Conservation (phyloP, 2,888 invertebrate genomes). For the Apodemia zela region DNA sequence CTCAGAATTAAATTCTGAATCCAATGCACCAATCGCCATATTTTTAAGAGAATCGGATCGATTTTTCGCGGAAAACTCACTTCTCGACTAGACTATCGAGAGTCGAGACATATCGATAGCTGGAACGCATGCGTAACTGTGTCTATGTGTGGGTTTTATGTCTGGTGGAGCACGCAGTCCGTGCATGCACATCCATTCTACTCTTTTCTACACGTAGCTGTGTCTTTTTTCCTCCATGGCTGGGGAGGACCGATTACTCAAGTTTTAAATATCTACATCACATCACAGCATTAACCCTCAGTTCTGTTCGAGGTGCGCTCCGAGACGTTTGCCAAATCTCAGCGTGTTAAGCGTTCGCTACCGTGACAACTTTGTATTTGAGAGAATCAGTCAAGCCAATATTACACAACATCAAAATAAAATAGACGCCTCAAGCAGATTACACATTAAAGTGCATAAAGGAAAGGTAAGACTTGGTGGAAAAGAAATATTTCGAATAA, state of each 20-base stretch:
- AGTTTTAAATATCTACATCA: slow-evolving; percentile 69
- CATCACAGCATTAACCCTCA: slow-evolving; percentile 58
- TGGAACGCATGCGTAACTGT: slow-evolving; percentile 65
- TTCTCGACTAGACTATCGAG: no score
- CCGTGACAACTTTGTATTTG: slow-evolving; percentile 50
- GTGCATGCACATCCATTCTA: slow-evolving; percentile 59
- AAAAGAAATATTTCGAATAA: slow-evolving; percentile 1
- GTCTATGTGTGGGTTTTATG: slow-evolving; percentile 55
- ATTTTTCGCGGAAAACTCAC: no score
- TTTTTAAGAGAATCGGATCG: no score
- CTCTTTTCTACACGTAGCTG: slow-evolving; percentile 49
- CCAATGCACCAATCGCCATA: no score
- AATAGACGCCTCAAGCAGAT: not conserved
- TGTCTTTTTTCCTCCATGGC: slow-evolving; percentile 44
- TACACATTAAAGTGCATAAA: not conserved
- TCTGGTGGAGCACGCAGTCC: slow-evolving; percentile 64
- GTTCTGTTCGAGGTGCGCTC: slow-evolving; percentile 62
- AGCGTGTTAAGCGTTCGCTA: slow-evolving; percentile 45
- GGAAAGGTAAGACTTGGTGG: slow-evolving; percentile 2
- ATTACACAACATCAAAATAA: slow-evolving; percentile 6
- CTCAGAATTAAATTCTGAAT: no score
- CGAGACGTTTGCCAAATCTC: slow-evolving; percentile 45
- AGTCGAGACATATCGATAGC: slow-evolving; percentile 58
- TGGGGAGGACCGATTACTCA: slow-evolving; percentile 62
- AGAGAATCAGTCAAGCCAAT: not conserved